Evolutionary conservation across 2,888 invertebrate species (phyloP).

Genomic region (Conistra vaccinii): DNA sequence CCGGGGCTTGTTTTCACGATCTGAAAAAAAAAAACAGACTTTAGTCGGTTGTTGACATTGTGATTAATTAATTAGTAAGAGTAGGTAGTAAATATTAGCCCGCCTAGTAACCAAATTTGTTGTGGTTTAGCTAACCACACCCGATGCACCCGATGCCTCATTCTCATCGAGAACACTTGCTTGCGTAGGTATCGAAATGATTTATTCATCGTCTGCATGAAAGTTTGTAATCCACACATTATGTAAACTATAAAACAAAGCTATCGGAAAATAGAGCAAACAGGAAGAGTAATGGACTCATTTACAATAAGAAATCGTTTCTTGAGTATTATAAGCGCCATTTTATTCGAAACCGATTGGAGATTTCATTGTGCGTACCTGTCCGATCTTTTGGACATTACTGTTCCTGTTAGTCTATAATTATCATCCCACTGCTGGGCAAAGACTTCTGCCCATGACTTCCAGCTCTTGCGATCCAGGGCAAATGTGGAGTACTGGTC

Average conservation of each 20-base stretch:
- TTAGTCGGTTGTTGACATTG: background rate
- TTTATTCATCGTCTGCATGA: background rate
- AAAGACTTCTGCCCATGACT: background rate
- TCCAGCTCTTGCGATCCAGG: background rate
- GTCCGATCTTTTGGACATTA: background rate
- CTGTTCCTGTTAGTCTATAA: background rate
- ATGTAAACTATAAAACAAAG: background rate
- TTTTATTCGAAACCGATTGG: background rate
- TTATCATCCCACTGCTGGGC: background rate
- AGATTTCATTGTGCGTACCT: too few relatives aligned
- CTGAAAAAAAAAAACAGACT: background rate
- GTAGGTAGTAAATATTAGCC: background rate
- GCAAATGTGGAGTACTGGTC: background rate
- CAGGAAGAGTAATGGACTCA: slow-evolving; percentile 1
- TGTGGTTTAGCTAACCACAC: slow-evolving; percentile 39
- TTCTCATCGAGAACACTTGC: slow-evolving; percentile 23
- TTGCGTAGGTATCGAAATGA: slow-evolving; percentile 2
- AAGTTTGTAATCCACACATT: slow-evolving; percentile 25
- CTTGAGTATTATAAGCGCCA: background rate
- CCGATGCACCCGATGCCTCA: slow-evolving; percentile 23
- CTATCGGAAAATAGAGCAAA: background rate
- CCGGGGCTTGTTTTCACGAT: too few relatives aligned
- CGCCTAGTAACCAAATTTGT: slow-evolving; percentile 33
- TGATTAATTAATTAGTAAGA: slow-evolving; percentile 5
- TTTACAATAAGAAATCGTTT: background rate